Conservation (phyloP, 2,797 vertebrate species). For the Mormyrops boulengeri region DNA sequence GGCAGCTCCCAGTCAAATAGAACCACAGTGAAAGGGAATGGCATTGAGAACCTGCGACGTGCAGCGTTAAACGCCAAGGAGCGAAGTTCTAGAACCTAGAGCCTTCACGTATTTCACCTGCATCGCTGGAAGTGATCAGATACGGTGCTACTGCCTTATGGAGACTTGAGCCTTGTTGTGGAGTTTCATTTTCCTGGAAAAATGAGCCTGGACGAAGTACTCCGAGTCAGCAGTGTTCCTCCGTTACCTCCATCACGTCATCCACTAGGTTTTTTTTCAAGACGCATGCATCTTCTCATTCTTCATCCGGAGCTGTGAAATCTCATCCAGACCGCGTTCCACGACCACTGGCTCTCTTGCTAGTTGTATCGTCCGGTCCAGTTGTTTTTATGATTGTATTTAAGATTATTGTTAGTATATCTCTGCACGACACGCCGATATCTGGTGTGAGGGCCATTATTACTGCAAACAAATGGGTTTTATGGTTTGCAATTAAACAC, state of each 20-base stretch:
- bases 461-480: neutral
- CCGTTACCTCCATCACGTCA: neutral
- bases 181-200: neutral
- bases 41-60: neutral
- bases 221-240: neutral
- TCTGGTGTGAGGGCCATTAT: neutral
- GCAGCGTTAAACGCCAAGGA: neutral
- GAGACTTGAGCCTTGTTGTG: neutral
- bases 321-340: neutral
- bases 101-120: neutral
- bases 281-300: neutral
- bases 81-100: neutral
- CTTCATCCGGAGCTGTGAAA: neutral
- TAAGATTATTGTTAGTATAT: neutral
- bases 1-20: neutral
- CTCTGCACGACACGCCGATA: neutral
- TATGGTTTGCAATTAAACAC: neutral
- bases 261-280: neutral
- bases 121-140: neutral
- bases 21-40: neutral
- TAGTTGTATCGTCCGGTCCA: neutral
- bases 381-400: neutral
- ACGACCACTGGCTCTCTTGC: neutral
- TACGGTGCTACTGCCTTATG: neutral
- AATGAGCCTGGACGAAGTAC: neutral